These are phyloP conservation scores for Stenopsyche tienmushanensis DNA, from an alignment of 1,140 invertebrate genomes.

Conservation along the genomic window DNA sequence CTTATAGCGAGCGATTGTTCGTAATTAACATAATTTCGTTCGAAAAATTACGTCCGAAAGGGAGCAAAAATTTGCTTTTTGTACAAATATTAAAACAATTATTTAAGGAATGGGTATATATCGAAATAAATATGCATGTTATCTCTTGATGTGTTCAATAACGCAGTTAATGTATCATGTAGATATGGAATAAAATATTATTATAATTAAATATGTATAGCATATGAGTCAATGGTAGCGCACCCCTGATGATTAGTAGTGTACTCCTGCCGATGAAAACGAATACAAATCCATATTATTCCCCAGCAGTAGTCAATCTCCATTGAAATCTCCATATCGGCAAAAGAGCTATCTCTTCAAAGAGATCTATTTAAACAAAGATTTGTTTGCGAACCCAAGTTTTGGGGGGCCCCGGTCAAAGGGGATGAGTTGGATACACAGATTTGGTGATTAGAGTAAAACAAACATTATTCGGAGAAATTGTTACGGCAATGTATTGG, in stretches of 20 bases:
- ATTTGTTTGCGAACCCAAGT: constrained; percentile 39
- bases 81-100: not conserved
- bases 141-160: not conserved
- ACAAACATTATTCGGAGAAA: constrained; percentile 39
- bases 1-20: too few species aligned
- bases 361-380: constrained; percentile 41
- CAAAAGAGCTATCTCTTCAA: constrained; percentile 40
- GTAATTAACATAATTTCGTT: too few species aligned
- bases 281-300: constrained; percentile 8
- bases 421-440: constrained; percentile 14
- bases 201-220: not conserved
- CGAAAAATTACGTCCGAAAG: too few species aligned
- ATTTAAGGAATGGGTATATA: not conserved
- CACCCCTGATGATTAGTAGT: not conserved
- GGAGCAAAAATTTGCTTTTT: not conserved
- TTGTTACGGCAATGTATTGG: constrained; percentile 21
- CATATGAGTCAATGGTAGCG: not conserved
- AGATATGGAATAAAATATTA: not conserved
- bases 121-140: not conserved
- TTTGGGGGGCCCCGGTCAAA: constrained; percentile 14
- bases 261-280: not conserved
- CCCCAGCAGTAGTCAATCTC: constrained; percentile 16
- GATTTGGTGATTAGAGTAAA: constrained; percentile 38
- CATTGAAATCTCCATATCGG: constrained; percentile 38
- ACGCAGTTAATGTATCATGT: not conserved